These are phyloP conservation scores for Patagioenas fasciata DNA, from an alignment of 2,113 vertebrate species.

Conservation along the genomic window DNA sequence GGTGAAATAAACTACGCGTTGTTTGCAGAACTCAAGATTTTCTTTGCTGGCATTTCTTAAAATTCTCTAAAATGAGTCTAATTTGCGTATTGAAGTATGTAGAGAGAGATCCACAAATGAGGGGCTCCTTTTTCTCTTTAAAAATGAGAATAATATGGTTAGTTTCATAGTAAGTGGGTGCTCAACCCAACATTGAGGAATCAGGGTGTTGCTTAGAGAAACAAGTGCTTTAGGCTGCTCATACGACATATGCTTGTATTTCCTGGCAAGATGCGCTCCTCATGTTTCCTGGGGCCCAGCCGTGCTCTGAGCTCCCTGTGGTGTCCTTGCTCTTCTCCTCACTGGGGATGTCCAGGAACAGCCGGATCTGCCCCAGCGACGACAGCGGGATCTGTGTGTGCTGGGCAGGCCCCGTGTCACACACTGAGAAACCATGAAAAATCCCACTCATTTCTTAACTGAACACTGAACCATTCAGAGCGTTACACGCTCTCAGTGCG, in stretches of 20 bases:
- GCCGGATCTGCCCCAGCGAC: background rate
- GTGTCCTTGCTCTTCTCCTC: background rate
- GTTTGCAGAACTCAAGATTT: background rate
- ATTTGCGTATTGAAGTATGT: background rate
- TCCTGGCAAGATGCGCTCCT: background rate
- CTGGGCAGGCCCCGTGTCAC: constrained; percentile 17
- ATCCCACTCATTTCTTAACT: background rate
- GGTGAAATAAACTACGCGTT: background rate
- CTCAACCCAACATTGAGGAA: background rate
- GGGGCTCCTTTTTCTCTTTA: background rate
- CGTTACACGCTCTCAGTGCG: background rate
- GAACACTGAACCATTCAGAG: background rate
- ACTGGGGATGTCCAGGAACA: background rate
- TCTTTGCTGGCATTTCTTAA: background rate
- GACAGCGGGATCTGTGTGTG: background rate
- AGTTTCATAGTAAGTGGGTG: background rate
- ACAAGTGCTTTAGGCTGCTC: constrained; percentile 22
- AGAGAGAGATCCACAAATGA: background rate
- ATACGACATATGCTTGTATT: constrained; percentile 10
- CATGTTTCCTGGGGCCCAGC: constrained; percentile 10
- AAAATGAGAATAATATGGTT: background rate
- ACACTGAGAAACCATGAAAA: constrained; percentile 1
- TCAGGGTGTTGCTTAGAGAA: background rate
- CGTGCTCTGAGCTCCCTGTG: background rate
- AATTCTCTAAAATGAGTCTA: background rate